phyloP scores from a whole-genome alignment of 2,797 vertebrate genomes.

The Perodicticus potto region DNA sequence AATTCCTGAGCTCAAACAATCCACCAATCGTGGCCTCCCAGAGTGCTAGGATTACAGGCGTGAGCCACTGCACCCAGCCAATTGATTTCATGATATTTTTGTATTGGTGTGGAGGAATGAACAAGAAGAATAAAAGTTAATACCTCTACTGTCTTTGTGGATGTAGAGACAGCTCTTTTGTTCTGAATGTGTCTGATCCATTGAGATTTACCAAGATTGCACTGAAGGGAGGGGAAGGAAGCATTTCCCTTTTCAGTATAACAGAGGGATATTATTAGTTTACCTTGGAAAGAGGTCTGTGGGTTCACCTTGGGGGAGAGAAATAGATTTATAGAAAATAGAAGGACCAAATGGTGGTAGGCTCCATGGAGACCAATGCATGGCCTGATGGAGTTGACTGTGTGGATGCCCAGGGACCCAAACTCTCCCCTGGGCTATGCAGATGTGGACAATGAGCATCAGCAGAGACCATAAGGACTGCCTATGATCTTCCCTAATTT shows the following conservation, averaged over 20 bases:
- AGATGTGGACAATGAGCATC: neutral
- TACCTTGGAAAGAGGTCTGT: neutral
- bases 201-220: neutral
- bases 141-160: neutral
- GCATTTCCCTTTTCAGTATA: neutral
- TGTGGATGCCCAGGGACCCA: neutral
- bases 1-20: too few species aligned
- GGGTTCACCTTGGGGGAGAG: neutral
- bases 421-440: neutral
- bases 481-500: neutral
- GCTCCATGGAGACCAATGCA: neutral
- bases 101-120: neutral
- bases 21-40: too few species aligned
- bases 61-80: too few species aligned
- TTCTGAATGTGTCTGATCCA: neutral
- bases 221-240: neutral
- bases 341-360: neutral
- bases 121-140: neutral
- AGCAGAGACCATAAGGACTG: neutral
- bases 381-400: neutral
- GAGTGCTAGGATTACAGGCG: too few species aligned
- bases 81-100: neutral
- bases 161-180: neutral
- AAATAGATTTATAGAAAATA: neutral
- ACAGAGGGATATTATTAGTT: neutral